phyloP scores from a whole-genome alignment of 2,113 vertebrate species.

The Mustela lutreola region DNA sequence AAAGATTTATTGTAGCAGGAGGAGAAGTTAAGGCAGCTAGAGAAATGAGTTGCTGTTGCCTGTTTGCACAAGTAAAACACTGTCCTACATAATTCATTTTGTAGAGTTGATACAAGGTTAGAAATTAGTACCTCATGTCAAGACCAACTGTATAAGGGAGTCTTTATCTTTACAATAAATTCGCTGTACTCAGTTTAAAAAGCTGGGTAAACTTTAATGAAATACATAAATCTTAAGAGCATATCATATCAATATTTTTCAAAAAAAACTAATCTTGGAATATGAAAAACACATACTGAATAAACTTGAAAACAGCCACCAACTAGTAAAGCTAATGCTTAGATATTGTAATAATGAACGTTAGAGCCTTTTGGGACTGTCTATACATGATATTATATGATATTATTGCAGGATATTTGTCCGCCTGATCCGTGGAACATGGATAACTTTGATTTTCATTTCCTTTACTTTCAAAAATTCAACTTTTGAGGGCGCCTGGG shows the following conservation, averaged over 20 bases:
- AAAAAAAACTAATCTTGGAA: slow-evolving; percentile 14
- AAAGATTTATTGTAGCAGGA: neutral
- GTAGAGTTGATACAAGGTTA: slow-evolving; percentile 23
- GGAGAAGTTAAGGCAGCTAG: slow-evolving; percentile 59
- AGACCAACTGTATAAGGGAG: neutral
- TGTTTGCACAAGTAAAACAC: slow-evolving; percentile 63
- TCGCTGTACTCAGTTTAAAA: slow-evolving; percentile 61
- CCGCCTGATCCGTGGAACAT: neutral
- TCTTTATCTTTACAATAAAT: slow-evolving; percentile 37
- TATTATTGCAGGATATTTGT: neutral
- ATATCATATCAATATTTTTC: neutral
- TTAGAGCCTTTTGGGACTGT: neutral
- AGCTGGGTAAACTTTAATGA: slow-evolving; percentile 4
- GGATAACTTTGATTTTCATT: neutral
- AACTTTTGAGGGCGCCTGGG: neutral
- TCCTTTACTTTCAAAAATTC: neutral
- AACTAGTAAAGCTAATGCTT: neutral
- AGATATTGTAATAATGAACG: neutral
- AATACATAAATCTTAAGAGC: neutral
- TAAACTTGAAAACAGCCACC: neutral
- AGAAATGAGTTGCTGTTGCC: slow-evolving; percentile 37
- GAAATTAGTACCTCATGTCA: slow-evolving; percentile 58
- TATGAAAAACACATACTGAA: neutral
- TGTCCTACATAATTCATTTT: neutral
- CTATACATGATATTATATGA: neutral